These are phyloP conservation scores for Agriotes lineatus DNA, from an alignment of 2,888 invertebrate genomes.

Conservation along the genomic window DNA sequence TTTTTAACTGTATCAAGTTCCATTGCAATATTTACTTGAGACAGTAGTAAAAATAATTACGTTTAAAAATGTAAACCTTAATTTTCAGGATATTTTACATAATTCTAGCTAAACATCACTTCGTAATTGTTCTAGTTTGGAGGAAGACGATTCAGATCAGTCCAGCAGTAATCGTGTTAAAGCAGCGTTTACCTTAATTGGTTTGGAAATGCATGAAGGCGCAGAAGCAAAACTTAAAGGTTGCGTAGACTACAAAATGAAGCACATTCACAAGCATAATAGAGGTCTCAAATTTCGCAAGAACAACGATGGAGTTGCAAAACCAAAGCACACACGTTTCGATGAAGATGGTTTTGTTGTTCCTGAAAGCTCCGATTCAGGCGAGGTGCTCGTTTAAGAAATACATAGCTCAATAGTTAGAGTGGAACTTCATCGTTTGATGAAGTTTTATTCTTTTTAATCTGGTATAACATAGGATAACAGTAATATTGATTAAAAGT, in stretches of 20 bases:
- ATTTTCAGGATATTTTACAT: neutral
- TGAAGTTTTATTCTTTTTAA: too few species aligned
- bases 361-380: constrained; percentile 16
- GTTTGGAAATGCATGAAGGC: constrained; percentile 66
- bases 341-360: constrained; percentile 76
- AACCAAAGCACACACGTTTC: constrained; percentile 70
- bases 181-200: constrained; percentile 76
- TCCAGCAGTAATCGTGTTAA: constrained; percentile 66
- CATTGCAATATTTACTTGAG: too few species aligned
- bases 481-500: too few species aligned
- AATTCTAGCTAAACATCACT: neutral
- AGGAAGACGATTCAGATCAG: constrained; percentile 10
- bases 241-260: constrained; percentile 75
- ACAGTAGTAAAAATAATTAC: too few species aligned
- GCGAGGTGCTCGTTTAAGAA: constrained; percentile 52
- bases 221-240: constrained; percentile 66
- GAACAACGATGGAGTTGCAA: neutral
- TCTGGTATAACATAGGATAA: too few species aligned
- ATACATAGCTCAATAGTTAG: too few species aligned
- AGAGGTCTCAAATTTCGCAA: constrained; percentile 67
- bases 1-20: too few species aligned
- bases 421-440: too few species aligned
- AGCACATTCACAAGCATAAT: constrained; percentile 71
- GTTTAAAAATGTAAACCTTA: too few species aligned
- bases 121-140: neutral